Evolutionary conservation across 2,888 invertebrate genomes (phyloP).

Genomic region (Mesoligia furuncula): DNA sequence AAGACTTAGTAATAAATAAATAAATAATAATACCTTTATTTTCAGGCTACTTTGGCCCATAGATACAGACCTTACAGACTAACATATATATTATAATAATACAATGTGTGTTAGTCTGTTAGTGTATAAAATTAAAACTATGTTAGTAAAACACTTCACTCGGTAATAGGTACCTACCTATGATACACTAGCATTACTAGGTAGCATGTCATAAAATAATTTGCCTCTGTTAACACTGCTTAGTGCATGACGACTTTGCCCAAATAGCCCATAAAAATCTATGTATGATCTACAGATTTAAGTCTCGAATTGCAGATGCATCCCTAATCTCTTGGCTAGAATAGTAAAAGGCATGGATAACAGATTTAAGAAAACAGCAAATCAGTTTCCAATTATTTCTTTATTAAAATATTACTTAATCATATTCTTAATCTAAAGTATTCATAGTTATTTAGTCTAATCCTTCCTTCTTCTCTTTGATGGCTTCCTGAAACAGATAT

Average conservation of each 20-base stretch:
- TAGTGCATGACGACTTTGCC: neutral
- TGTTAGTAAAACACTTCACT: too few species aligned
- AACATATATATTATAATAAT: too few species aligned
- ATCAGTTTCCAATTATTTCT: neutral
- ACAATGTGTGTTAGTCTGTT: too few species aligned
- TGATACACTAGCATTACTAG: neutral
- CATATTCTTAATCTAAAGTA: constrained; percentile 19
- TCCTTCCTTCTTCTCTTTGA: constrained; percentile 96
- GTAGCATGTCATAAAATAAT: neutral
- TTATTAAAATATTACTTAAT: constrained; percentile 33
- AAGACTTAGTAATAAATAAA: neutral
- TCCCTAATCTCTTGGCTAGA: neutral
- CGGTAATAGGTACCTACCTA: too few species aligned
- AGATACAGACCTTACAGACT: too few species aligned
- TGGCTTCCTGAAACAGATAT: constrained; percentile 93
- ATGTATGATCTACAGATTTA: neutral
- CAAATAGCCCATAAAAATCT: neutral
- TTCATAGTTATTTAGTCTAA: constrained; percentile 90
- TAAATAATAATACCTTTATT: too few species aligned
- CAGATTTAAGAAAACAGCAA: neutral
- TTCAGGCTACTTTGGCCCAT: too few species aligned
- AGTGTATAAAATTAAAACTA: too few species aligned
- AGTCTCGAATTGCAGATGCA: neutral
- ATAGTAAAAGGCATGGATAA: neutral
- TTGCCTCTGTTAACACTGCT: neutral